Percentiles rank a stretch among this genome's conserved stretches.
These are phyloP conservation scores for Centropristis striata DNA, from an alignment of 2,113 vertebrate species.

Conservation along the genomic window DNA sequence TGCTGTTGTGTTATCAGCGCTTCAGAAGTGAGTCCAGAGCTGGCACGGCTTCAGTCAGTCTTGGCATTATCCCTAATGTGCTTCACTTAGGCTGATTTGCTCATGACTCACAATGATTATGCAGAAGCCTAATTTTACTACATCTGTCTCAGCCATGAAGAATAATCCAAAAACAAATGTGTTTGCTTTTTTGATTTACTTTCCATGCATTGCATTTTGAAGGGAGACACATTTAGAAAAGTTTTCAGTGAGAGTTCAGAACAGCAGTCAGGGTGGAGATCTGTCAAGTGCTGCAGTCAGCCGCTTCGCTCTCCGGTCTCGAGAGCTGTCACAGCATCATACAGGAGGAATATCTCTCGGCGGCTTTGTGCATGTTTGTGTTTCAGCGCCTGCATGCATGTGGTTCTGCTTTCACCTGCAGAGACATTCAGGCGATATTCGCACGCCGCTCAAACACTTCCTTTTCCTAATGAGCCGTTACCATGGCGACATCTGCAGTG, in stretches of 20 bases:
- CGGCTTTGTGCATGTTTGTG: conserved; percentile 29
- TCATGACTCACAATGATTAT: conserved; percentile 36
- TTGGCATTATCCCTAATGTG: conserved; percentile 33
- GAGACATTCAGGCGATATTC: conserved; percentile 41
- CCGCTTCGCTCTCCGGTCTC: conserved; percentile 3
- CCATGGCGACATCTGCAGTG: conserved; percentile 44
- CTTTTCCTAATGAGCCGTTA: conserved; percentile 61
- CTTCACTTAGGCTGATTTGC: conserved; percentile 39
- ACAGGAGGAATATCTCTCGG: conserved; percentile 10
- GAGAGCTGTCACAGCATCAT: conserved; percentile 14
- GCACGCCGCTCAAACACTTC: conserved; percentile 34
- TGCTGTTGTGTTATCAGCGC: conserved; percentile 19
- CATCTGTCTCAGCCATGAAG: conserved; percentile 23
- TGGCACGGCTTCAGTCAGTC: conserved; percentile 27
- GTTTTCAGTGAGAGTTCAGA: conserved; percentile 12
- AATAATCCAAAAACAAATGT: not conserved
- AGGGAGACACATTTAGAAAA: conserved; percentile 3
- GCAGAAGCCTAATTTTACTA: conserved; percentile 29
- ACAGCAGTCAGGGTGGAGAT: conserved; percentile 28
- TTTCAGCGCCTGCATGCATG: conserved; percentile 21
- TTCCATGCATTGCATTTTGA: conserved; percentile 4
- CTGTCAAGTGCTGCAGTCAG: conserved; percentile 49
- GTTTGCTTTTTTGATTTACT: not conserved
- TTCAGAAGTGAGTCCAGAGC: conserved; percentile 34
- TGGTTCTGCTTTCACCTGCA: conserved; percentile 21